phyloP scores from a whole-genome alignment of 2,113 vertebrate species.

The Rhinolophus ferrumequinum region DNA sequence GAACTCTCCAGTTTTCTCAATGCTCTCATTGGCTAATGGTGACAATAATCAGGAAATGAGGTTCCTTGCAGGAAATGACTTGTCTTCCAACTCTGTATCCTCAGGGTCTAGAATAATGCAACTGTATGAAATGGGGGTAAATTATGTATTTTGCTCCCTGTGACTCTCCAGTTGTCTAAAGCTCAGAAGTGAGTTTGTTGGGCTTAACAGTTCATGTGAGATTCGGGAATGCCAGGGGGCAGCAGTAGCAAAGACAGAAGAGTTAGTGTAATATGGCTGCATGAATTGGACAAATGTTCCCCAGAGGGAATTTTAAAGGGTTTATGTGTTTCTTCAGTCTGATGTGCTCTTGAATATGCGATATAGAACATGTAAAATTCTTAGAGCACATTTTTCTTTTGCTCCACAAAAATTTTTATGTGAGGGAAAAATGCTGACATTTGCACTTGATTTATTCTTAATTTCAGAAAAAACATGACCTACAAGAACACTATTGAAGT shows the following conservation, averaged over 20 bases:
- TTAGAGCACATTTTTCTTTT: neutral
- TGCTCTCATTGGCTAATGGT: neutral
- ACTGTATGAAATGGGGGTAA: neutral
- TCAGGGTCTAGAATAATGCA: neutral
- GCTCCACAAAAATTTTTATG: neutral
- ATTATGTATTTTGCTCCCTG: neutral
- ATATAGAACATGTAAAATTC: neutral
- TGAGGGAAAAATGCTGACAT: neutral
- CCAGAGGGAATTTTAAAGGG: neutral
- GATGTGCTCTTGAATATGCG: neutral
- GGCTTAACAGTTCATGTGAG: neutral
- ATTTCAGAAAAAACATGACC: slow-evolving; percentile 30
- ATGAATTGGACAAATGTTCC: neutral
- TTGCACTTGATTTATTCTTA: slow-evolving; percentile 37
- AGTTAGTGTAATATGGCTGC: fast-evolving
- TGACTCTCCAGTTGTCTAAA: neutral
- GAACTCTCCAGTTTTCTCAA: neutral
- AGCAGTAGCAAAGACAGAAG: neutral
- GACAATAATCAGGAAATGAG: neutral
- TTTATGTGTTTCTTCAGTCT: neutral
- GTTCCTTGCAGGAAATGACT: neutral
- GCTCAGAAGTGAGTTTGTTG: neutral
- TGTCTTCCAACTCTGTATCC: neutral
- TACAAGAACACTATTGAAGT: neutral
- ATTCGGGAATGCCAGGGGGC: neutral